Evolutionary conservation across 1,140 invertebrate genomes (phyloP).

Genomic region (Formica selysi): DNA sequence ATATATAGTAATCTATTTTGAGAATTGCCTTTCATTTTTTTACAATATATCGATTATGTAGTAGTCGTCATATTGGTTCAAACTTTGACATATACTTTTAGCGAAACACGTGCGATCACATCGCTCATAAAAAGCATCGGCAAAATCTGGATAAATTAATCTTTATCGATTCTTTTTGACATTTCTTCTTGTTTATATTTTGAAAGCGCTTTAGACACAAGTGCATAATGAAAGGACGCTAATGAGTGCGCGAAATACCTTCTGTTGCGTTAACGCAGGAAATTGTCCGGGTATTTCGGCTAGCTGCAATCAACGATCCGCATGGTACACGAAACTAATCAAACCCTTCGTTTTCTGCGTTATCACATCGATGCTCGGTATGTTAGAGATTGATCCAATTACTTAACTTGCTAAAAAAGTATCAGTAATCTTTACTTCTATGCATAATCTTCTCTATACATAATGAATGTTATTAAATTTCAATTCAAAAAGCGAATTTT

Average conservation of each 20-base stretch:
- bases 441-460: too few species aligned
- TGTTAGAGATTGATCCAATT: not conserved
- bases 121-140: not conserved
- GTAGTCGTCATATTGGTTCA: not conserved
- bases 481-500: not conserved
- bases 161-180: not conserved
- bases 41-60: constrained; percentile 46
- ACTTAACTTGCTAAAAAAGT: not conserved
- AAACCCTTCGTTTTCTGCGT: constrained; percentile 80
- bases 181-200: not conserved
- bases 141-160: constrained; percentile 25
- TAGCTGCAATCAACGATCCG: constrained; percentile 50
- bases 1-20: not conserved
- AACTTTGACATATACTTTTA: constrained; percentile 11
- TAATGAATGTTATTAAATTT: not conserved
- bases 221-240: constrained; percentile 61
- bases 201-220: not conserved
- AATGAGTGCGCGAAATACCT: constrained; percentile 76
- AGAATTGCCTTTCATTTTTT: constrained; percentile 21
- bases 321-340: constrained; percentile 76
- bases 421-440: not conserved
- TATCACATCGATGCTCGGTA: constrained; percentile 81
- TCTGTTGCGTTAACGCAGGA: constrained; percentile 72
- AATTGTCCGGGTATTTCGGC: constrained; percentile 70
- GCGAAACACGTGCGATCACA: constrained; percentile 4